Base-by-base conservation (phyloP, 1,140 invertebrate species). In the Caenorhabditis inopinata region DNA sequence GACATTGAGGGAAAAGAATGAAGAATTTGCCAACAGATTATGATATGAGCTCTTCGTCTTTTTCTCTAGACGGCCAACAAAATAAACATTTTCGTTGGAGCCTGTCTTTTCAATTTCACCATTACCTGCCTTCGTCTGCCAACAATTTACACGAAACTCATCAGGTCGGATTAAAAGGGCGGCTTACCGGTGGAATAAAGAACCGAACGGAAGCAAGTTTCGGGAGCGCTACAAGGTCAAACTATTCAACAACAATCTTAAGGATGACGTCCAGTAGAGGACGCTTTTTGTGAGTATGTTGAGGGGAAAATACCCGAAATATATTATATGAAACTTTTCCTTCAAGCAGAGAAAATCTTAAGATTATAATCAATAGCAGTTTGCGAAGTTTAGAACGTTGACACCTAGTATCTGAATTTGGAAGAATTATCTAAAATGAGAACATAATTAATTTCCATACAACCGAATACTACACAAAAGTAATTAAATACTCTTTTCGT, bases 361-460 rank as follows among this genome's bases (percentile, higher is more conserved):
- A n/a, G n/a, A n/a, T n/a, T n/a, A n/a, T n/a, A n/a, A n/a, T n/a
- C n/a, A n/a, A n/a, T n/a, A n/a, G n/a, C n/a, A n/a, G n/a, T n/a
- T n/a, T n/a, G n/a, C n/a, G n/a, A n/a, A n/a, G n/a, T n/a, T n/a
- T n/a, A n/a, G n/a, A n/a, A n/a, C n/a, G 51, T 32, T 12, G 51
- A 58, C 51, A 58, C 51, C n/a, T n/a, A n/a, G n/a, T n/a, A n/a
- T n/a, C n/a, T n/a, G n/a, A n/a, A n/a, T n/a, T n/a, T n/a, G n/a
- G n/a, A n/a, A n/a, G n/a, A n/a, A n/a, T n/a, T n/a, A n/a, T n/a
- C n/a, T n/a, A n/a, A n/a, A n/a, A 58, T 29, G 58, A 68, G 58
- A 38, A 68, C 58, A 68, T 68, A 68, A 68, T 68, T 68, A 68
- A 32, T 68, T 42, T 42, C n/a, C n/a, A n/a, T n/a, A n/a, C n/a